Base-by-base conservation (phyloP, 2,113 vertebrate species). In the Dipodomys ordii region DNA sequence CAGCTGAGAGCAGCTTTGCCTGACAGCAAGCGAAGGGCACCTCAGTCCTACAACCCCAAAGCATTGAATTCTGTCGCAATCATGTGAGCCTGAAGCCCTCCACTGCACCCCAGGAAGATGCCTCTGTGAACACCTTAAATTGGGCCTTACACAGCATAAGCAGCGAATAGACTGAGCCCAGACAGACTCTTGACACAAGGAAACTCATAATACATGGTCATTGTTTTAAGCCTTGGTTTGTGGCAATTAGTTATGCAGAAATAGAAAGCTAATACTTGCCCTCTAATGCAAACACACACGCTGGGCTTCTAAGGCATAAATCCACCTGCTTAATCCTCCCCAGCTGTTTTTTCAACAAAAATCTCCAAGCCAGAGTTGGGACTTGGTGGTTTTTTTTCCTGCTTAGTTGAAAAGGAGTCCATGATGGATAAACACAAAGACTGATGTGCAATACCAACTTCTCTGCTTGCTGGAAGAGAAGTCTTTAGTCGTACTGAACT, bases 241-340 rank as follows among this genome's bases (percentile, higher is more conserved):
- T 62, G 72, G 77, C 72, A 20, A 90, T 94, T 83, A 83, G 77
- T 94, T 95, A 95, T 76, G 90, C 74, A 90, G 79, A 93, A 93
- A 93, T 25, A 85, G 92, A 95, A 91, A 92, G 89, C 46, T 10
- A 96, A 92, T 60, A 71, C 90, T 83, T 77, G 92, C 79, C 87
- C 44, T 83, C 7, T 64, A 92, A 88, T 71, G 80, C 77, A 64
- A 71, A 96, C 64, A 32, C 80, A 93, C 92, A 88, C 2, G 0
- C 67, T 69, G 60, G 86, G 62, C 77, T 94, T 91, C 96, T 77
- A 90, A 92, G 91, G 89, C 72, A 96, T 93, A 97, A 96, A 97
- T 98, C 88, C 97, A 98, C 98, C 97, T 98, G 98, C 97, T 96
- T 98, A 97, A 98, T 97, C 65, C 86, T 94, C 79, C 85, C 96